Conservation (phyloP, 2,797 vertebrate genomes). For the Neosilurus mollespiculum region DNA sequence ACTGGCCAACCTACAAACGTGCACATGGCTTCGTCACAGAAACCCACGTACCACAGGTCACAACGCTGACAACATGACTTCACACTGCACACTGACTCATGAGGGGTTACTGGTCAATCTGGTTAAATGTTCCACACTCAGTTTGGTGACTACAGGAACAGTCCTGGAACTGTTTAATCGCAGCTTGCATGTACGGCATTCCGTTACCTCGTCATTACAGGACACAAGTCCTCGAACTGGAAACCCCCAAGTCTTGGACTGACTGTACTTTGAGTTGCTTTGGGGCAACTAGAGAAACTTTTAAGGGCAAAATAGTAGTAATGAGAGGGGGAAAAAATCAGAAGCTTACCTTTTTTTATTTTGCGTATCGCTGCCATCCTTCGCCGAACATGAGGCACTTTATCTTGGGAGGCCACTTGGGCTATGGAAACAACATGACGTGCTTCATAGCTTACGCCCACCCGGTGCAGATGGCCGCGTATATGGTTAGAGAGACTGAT, state of each 20-base stretch:
- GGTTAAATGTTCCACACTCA: too few relatives aligned
- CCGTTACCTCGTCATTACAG: neutral
- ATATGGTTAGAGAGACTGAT: constrained; percentile 96
- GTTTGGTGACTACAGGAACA: too few relatives aligned
- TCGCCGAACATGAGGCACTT: constrained; percentile 88
- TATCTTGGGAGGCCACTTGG: constrained; percentile 90
- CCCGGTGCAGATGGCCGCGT: constrained; percentile 93
- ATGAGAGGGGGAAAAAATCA: neutral
- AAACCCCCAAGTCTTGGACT: neutral
- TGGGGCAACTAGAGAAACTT: neutral
- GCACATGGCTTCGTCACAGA: too few relatives aligned
- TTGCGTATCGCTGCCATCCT: constrained; percentile 83
- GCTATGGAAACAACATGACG: constrained; percentile 89
- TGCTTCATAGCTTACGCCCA: constrained; percentile 88
- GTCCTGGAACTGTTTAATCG: too few relatives aligned
- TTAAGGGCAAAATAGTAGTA: neutral
- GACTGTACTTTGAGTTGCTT: too few relatives aligned
- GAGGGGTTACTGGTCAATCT: too few relatives aligned
- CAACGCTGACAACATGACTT: too few relatives aligned
- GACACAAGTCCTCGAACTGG: neutral
- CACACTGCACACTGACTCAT: too few relatives aligned
- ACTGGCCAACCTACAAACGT: too few relatives aligned
- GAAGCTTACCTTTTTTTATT: constrained; percentile 87
- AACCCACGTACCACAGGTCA: too few relatives aligned
- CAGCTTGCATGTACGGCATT: too few relatives aligned